Evolutionary conservation across 2,113 vertebrate genomes (phyloP).

Genomic region (Odocoileus virginianus): DNA sequence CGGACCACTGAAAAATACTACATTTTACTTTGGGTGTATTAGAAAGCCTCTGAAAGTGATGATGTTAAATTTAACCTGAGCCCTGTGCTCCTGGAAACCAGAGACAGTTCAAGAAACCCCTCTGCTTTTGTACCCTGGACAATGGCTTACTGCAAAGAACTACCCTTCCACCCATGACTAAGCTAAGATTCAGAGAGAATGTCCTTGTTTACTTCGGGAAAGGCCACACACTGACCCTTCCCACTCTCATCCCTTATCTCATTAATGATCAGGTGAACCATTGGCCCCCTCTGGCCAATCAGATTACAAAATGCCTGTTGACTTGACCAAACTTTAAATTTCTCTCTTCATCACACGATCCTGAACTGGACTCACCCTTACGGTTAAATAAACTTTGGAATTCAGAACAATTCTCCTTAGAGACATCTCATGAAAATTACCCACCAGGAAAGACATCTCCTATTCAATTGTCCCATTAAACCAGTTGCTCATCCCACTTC

Average conservation of each 20-base stretch:
- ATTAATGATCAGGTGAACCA: background rate
- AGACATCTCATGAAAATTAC: background rate
- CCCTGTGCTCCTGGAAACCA: background rate
- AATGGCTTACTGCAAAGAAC: background rate
- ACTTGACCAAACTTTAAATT: background rate
- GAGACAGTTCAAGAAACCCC: background rate
- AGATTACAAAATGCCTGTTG: background rate
- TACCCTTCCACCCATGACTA: accelerated
- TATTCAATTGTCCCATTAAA: background rate
- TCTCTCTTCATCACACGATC: background rate
- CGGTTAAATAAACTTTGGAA: background rate
- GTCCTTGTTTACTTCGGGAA: background rate
- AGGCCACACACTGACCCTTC: background rate
- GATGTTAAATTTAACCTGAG: background rate
- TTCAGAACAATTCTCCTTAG: background rate
- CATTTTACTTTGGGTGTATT: background rate
- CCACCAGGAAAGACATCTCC: background rate
- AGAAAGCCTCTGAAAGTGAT: background rate
- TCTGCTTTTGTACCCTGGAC: background rate
- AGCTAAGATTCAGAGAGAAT: no score
- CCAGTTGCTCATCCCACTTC: accelerated
- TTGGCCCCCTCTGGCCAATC: background rate
- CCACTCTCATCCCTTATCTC: background rate
- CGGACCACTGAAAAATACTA: background rate
- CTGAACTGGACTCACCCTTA: background rate